Evolutionary conservation across 2,113 vertebrate genomes (phyloP).

Genomic region (Pandion haliaetus): DNA sequence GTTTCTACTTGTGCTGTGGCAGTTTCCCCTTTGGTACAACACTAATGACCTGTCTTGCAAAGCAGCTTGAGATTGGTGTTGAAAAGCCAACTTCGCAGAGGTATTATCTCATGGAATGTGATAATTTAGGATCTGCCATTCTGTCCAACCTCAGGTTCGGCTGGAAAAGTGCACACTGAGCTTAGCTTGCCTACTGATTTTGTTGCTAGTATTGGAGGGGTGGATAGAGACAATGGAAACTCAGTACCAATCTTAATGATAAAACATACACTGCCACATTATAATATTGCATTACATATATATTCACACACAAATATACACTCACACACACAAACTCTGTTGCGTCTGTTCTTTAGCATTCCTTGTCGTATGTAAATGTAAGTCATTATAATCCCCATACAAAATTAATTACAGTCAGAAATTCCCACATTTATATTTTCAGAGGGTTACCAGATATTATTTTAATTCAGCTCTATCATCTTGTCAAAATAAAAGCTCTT

Average conservation of each 20-base stretch:
- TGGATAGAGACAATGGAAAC: neutral
- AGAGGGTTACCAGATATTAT: slow-evolving; percentile 20
- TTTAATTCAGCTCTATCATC: neutral
- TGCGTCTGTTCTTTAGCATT: neutral
- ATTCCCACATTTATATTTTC: neutral
- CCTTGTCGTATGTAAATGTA: slow-evolving; percentile 3
- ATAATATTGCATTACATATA: neutral
- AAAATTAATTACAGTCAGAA: slow-evolving; percentile 52
- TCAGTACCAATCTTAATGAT: neutral
- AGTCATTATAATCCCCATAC: slow-evolving; percentile 17
- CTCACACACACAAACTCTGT: neutral
- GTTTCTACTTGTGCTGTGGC: neutral
- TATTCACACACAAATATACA: neutral
- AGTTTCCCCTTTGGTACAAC: neutral
- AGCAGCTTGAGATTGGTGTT: neutral
- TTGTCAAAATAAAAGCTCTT: slow-evolving; percentile 52
- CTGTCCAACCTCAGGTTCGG: rapidly evolving
- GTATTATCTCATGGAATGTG: neutral
- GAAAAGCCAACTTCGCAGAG: neutral
- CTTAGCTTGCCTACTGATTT: neutral
- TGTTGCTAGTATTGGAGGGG: neutral
- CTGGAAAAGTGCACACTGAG: neutral
- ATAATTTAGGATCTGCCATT: neutral
- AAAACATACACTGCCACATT: neutral
- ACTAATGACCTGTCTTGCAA: neutral